A percentile compares a stretch with the other conserved stretches of the same genome.
These are phyloP conservation scores for Esox masquinongy DNA, from an alignment of 2,797 vertebrate species.

Conservation along the genomic window DNA sequence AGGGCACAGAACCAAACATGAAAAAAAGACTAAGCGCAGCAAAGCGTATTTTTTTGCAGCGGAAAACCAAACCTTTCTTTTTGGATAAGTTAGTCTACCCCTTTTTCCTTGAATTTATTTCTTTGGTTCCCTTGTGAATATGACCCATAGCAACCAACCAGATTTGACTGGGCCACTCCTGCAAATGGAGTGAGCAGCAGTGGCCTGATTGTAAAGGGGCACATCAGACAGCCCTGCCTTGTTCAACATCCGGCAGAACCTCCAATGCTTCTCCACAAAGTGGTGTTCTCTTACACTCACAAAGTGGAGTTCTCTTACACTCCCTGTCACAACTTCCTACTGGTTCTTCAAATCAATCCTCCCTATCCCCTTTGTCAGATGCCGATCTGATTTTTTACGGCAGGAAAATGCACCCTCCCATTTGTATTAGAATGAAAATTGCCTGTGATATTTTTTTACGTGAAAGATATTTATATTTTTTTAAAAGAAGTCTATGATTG, in stretches of 20 bases:
- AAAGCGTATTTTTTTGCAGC: neutral
- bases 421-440: slow-evolving; percentile 72
- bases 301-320: slow-evolving; percentile 24
- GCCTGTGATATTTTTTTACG: slow-evolving; percentile 81
- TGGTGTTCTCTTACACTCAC: slow-evolving; percentile 23
- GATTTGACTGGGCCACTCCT: slow-evolving; percentile 42
- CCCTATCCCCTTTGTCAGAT: slow-evolving; percentile 47
- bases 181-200: slow-evolving; percentile 20
- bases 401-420: slow-evolving; percentile 53
- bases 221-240: neutral
- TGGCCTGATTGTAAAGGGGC: slow-evolving; percentile 31
- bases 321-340: slow-evolving; percentile 20
- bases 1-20: slow-evolving; percentile 43
- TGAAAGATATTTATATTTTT: slow-evolving; percentile 84
- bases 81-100: neutral
- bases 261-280: slow-evolving; percentile 53
- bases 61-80: neutral
- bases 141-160: slow-evolving; percentile 27
- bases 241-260: slow-evolving; percentile 37
- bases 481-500: slow-evolving; percentile 58
- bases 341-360: slow-evolving; percentile 28
- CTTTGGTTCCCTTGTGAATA: neutral
- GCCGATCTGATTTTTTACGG: slow-evolving; percentile 53
- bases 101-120: neutral
- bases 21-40: slow-evolving; percentile 16